A percentile compares a stretch with the other conserved stretches of the same genome.
Evolutionary conservation across 1,140 invertebrate species (phyloP).

Genomic region (Pogonognathellus flavescens): DNA sequence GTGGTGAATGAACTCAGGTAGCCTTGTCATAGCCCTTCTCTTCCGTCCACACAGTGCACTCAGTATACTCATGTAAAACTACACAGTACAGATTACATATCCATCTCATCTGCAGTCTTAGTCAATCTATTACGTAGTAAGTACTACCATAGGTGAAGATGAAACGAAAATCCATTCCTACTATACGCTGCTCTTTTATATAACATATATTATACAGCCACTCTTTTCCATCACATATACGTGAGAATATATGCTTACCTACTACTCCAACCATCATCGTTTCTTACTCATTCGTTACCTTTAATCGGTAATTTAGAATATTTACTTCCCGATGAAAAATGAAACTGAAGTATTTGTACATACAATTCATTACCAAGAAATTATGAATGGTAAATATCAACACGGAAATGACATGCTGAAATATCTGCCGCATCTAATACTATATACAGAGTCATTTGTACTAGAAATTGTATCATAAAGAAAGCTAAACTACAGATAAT

Average conservation of each 20-base stretch:
- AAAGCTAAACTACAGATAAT: too few species aligned
- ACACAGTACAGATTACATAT: not conserved
- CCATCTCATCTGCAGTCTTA: not conserved
- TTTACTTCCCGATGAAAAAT: too few species aligned
- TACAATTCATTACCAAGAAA: too few species aligned
- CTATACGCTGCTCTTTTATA: not conserved
- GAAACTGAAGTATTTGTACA: too few species aligned
- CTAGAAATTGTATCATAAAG: too few species aligned
- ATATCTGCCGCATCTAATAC: too few species aligned
- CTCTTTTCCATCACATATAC: too few species aligned
- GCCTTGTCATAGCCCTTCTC: constrained; percentile 63
- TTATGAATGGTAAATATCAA: too few species aligned
- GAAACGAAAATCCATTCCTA: not conserved
- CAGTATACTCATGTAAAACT: constrained; percentile 10
- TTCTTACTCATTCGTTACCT: not conserved
- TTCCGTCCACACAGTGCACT: constrained; percentile 49
- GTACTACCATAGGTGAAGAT: not conserved
- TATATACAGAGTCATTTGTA: too few species aligned
- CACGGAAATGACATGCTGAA: too few species aligned
- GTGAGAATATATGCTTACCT: not conserved
- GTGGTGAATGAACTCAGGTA: constrained; percentile 65
- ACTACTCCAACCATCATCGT: not conserved
- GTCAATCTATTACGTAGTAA: constrained; percentile 17
- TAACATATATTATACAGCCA: not conserved
- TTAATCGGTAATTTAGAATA: not conserved